Evolutionary conservation across 2,797 vertebrate species (phyloP).

Genomic region (Furcifer pardalis): DNA sequence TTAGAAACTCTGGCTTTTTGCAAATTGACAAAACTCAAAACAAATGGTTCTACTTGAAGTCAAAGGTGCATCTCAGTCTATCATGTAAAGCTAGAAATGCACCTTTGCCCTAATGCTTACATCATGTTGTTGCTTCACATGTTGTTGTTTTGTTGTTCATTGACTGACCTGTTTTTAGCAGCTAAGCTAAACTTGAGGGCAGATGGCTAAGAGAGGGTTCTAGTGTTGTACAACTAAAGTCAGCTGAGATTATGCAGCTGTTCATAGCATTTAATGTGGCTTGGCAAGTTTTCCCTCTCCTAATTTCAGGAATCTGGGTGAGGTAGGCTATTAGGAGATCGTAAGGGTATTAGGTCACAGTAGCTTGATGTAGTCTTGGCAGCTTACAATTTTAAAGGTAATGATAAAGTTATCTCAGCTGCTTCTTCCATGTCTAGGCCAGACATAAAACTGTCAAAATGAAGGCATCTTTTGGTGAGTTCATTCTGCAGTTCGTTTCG

Average conservation of each 20-base stretch:
- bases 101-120: background rate
- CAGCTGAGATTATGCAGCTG: constrained; percentile 16
- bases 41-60: background rate
- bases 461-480: too few species aligned
- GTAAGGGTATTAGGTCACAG: background rate
- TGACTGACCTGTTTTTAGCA: background rate
- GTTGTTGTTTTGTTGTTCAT: background rate
- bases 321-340: background rate
- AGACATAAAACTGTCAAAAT: too few species aligned
- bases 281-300: background rate
- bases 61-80: background rate
- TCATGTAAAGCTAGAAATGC: background rate
- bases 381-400: background rate
- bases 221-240: background rate
- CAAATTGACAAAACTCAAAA: background rate
- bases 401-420: too few species aligned
- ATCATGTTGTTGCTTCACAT: background rate
- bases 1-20: background rate
- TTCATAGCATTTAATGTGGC: constrained; percentile 23
- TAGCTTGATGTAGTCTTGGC: background rate
- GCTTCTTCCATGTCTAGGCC: too few species aligned
- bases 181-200: background rate
- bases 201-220: constrained; percentile 3
- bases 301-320: constrained; percentile 9
- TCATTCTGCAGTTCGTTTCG: too few species aligned